Evolutionary conservation across 2,888 invertebrate genomes (phyloP).

Genomic region (Mongoloraphidia duomilia): DNA sequence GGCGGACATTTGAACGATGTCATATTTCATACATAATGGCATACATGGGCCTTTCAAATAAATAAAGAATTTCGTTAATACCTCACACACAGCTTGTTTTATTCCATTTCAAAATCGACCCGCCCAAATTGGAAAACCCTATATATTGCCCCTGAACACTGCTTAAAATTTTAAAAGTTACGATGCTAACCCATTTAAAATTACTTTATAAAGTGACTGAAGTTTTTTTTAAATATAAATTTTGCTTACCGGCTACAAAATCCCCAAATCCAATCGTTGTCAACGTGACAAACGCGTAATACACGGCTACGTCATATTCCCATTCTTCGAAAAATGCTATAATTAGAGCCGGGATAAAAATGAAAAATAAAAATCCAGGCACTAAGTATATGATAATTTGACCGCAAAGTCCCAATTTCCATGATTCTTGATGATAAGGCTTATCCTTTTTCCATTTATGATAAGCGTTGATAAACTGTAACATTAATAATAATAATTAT

Average conservation of each 20-base stretch:
- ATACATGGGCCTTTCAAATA: no score
- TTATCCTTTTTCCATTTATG: conserved; percentile 63
- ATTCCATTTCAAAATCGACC: no score
- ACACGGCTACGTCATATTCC: conserved; percentile 71
- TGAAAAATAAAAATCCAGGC: conserved; percentile 79
- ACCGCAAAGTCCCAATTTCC: conserved; percentile 56
- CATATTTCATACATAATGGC: no score
- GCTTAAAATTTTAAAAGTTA: not conserved
- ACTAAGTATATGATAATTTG: conserved; percentile 73
- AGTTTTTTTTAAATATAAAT: not conserved
- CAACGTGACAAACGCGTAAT: conserved; percentile 75
- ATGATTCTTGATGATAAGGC: conserved; percentile 47
- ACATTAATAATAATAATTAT: conserved; percentile 14
- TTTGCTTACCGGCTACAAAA: conserved; percentile 60
- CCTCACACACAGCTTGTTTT: no score
- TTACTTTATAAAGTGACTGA: not conserved
- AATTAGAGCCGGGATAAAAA: conserved; percentile 71
- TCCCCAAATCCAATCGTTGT: conserved; percentile 92
- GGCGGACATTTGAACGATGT: no score
- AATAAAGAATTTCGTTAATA: no score
- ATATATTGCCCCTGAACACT: no score
- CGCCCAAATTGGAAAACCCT: no score
- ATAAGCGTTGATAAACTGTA: conserved; percentile 62
- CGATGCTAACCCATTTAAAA: not conserved
- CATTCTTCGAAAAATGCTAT: conserved; percentile 77